Percentiles rank a stretch among this genome's conserved stretches.
phyloP scores from a whole-genome alignment of 2,888 invertebrate species.

The Boloria selene region DNA sequence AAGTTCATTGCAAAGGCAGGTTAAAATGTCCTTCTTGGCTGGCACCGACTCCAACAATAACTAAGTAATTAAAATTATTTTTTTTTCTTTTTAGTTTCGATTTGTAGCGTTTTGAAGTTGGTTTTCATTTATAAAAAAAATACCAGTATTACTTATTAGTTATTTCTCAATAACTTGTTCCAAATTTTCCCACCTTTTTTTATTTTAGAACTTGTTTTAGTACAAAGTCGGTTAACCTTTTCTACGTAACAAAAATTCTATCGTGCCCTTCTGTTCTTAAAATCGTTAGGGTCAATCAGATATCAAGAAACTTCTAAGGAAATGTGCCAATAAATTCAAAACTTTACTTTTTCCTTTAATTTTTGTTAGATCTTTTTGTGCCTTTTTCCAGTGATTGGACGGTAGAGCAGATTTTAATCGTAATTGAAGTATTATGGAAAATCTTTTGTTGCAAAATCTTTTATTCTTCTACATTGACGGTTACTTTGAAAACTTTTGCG shows the following conservation, averaged over 20 bases:
- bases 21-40: too few relatives aligned
- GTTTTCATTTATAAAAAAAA: too few relatives aligned
- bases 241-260: constrained; percentile 1
- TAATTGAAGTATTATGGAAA: constrained; percentile 18
- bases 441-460: constrained; percentile 17
- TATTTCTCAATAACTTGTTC: too few relatives aligned
- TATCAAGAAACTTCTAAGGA: constrained; percentile 25
- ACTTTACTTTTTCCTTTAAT: constrained; percentile 29
- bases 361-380: constrained; percentile 25
- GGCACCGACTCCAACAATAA: too few relatives aligned
- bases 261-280: constrained; percentile 5
- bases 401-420: constrained; percentile 30
- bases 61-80: too few relatives aligned
- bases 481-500: constrained; percentile 7
- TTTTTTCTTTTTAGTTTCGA: too few relatives aligned
- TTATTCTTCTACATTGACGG: background rate
- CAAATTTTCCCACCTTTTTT: too few relatives aligned
- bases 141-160: too few relatives aligned
- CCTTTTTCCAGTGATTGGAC: constrained; percentile 30
- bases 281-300: constrained; percentile 31
- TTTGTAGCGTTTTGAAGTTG: too few relatives aligned
- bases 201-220: background rate
- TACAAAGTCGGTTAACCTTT: background rate
- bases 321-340: constrained; percentile 34
- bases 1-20: too few relatives aligned